Conservation (phyloP, 2,888 invertebrate genomes). For the Drosophila atripex region DNA sequence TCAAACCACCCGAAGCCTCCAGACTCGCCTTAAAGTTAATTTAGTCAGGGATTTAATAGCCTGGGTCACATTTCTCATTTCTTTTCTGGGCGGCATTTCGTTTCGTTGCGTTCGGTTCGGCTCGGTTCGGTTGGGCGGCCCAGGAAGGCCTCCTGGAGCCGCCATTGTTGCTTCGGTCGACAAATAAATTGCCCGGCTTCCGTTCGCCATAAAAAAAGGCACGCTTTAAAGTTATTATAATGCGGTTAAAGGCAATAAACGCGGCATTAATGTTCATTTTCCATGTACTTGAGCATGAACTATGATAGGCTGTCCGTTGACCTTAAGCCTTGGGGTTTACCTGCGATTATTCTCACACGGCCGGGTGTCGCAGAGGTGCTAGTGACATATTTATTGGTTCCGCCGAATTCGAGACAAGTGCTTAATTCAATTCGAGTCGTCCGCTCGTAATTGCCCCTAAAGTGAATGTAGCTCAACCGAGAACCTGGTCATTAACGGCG, state of each 20-base stretch:
- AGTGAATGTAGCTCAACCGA: background rate
- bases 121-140: conserved; percentile 23
- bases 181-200: conserved; percentile 69
- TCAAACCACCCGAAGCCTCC: conserved; percentile 60
- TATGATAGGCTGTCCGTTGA: conserved; percentile 20
- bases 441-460: conserved; percentile 6
- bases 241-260: conserved; percentile 79
- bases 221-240: conserved; percentile 76
- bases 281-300: conserved; percentile 51
- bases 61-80: conserved; percentile 77
- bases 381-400: conserved; percentile 16
- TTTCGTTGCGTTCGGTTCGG: background rate
- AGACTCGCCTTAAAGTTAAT: conserved; percentile 75
- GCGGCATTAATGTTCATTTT: conserved; percentile 64
- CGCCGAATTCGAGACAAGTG: background rate
- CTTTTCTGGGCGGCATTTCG: conserved; percentile 16
- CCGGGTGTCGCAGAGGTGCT: conserved; percentile 13
- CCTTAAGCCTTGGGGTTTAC: conserved; percentile 5
- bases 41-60: conserved; percentile 80
- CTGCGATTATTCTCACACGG: background rate
- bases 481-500: background rate
- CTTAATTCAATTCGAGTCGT: conserved; percentile 10
- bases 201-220: conserved; percentile 62
- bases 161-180: conserved; percentile 60
- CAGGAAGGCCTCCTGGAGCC: conserved; percentile 5